Evolutionary conservation across 2,113 vertebrate species (phyloP), one percentile per base, ranked within the genome.

Genomic region (Chaenogobius annularis): DNA sequence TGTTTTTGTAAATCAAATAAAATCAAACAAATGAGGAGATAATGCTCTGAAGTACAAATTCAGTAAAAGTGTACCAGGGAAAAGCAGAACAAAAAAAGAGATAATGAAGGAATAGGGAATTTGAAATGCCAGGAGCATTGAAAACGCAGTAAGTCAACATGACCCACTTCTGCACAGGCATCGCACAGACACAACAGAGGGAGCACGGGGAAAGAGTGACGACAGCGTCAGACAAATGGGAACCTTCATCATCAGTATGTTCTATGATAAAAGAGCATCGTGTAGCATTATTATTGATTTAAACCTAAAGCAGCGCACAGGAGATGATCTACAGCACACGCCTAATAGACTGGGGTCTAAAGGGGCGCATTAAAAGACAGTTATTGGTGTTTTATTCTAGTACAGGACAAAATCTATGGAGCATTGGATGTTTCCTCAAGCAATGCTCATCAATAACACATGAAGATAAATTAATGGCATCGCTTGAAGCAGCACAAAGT

Each of bases 71-170:
- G 66, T 40, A 37, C 61, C 11, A 7, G 6, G 55, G 52, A 61
- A n/a, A 63, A 67, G 37, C 37, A 40, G 10, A 12, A 20, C 9
- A 68, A 35, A 68, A 44, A 35, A 4, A 66, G 56, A 62, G n/a
- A 22, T 20, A 55, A 55, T 9, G n/a, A 73, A 73, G 64, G 55
- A 67, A 66, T 68, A 68, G 67, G 66, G 44, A 69, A 67, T 70
- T 52, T 52, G 22, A 70, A 22, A 76, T 72, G 78, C 31, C 11
- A 43, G 22, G 68, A 63, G 63, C 22, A 63, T 66, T 77, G 66
- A 74, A 47, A 61, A 64, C 11, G 15, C 10, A 20, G 31, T 79
- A 76, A 35, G 81, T 75, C 87, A 84, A 89, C 80, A 77, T 88
- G 77, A 81, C 85, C 87, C 68, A 85, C 48, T 37, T 31, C 40